phyloP scores from a whole-genome alignment of 2,113 vertebrate species.

The Odocoileus virginianus region DNA sequence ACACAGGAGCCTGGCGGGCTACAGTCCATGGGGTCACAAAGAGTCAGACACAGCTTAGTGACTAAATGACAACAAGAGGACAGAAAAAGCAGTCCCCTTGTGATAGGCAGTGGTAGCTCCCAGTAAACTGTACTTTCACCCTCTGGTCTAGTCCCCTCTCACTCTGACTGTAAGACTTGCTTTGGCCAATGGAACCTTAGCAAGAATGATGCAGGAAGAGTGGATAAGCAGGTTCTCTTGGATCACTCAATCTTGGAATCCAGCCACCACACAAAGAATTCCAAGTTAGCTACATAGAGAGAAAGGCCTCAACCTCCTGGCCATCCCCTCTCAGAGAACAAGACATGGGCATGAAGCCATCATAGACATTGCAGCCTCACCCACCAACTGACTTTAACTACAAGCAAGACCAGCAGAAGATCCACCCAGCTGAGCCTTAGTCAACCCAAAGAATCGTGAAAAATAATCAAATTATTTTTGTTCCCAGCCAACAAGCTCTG shows the following conservation, averaged over 20 bases:
- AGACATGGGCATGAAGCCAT: not conserved
- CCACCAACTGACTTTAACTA: not conserved
- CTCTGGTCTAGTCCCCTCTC: not conserved
- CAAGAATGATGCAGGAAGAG: not conserved
- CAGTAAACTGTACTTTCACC: not conserved
- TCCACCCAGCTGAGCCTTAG: not conserved
- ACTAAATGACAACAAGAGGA: not conserved
- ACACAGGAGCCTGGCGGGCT: not conserved
- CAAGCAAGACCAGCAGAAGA: constrained; percentile 17
- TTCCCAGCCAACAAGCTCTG: not conserved
- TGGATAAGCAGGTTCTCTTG: not conserved
- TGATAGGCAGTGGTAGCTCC: not conserved
- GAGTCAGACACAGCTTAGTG: not conserved
- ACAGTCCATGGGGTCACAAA: not conserved
- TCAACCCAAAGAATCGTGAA: not conserved
- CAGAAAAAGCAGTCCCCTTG: not conserved
- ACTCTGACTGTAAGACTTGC: not conserved
- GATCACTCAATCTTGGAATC: not conserved
- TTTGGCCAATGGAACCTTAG: not conserved
- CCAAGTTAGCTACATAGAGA: not conserved
- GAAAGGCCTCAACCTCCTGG: not conserved
- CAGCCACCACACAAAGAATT: not conserved
- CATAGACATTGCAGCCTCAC: not conserved
- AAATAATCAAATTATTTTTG: not conserved
- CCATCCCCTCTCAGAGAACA: not conserved